Percentiles rank a stretch among this genome's conserved stretches.
Evolutionary conservation across 2,113 vertebrate species (phyloP).

Genomic region (Anguilla japonica): DNA sequence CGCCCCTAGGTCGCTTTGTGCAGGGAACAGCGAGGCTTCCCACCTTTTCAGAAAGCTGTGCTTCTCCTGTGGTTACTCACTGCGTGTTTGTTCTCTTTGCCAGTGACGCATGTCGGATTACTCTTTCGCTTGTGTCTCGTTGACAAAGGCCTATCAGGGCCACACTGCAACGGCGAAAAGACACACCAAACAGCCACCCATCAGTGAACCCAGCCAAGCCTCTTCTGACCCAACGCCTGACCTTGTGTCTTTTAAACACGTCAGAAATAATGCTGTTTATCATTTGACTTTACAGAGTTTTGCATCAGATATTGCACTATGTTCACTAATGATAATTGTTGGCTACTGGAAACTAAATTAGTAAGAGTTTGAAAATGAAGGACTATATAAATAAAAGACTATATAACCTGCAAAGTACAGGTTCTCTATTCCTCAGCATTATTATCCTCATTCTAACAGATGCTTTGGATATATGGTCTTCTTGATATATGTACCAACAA

Average conservation of each 20-base stretch:
- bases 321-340: neutral
- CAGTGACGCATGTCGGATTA: constrained; percentile 14
- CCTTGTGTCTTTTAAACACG: neutral
- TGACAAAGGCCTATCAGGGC: constrained; percentile 2
- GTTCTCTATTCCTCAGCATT: too few relatives aligned
- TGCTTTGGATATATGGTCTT: too few relatives aligned
- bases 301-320: neutral
- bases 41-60: constrained; percentile 3
- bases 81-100: constrained; percentile 18
- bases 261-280: neutral
- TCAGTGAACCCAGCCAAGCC: neutral
- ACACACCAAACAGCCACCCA: constrained; percentile 24
- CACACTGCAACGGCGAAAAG: neutral
- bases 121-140: constrained; percentile 13
- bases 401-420: too few relatives aligned
- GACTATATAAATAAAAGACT: too few relatives aligned
- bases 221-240: neutral
- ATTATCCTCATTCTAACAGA: too few relatives aligned
- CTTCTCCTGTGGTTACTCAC: neutral
- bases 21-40: constrained; percentile 17
- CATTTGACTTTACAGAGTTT: neutral
- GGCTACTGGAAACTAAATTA: too few relatives aligned
- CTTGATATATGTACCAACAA: too few relatives aligned
- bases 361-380: too few relatives aligned
- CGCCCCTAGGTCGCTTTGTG: neutral